Evolutionary conservation across 1,140 invertebrate species (phyloP).

Genomic region (Zophobas morio): DNA sequence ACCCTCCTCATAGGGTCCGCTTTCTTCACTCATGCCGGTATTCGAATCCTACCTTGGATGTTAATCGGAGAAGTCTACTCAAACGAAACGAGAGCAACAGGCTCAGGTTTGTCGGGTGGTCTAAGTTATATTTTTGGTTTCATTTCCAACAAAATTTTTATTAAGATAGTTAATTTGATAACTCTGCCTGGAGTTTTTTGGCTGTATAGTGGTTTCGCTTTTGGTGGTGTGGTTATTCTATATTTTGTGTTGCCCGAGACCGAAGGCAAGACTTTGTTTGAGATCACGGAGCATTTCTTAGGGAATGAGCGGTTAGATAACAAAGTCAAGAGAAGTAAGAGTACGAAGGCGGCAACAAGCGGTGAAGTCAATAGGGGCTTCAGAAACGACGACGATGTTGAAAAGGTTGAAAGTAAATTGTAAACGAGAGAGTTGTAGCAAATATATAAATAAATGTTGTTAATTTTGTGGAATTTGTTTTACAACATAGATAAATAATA

Average conservation of each 20-base stretch:
- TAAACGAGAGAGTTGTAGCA: not conserved
- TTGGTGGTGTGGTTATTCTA: constrained; percentile 73
- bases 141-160: constrained; percentile 79
- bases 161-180: constrained; percentile 74
- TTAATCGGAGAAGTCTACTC: constrained; percentile 81
- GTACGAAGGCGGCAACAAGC: not conserved
- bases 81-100: constrained; percentile 75
- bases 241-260: constrained; percentile 82
- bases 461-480: not conserved
- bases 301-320: constrained; percentile 69
- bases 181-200: constrained; percentile 78
- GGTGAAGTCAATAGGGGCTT: constrained; percentile 31
- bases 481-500: not conserved
- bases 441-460: not conserved
- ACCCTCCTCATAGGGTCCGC: constrained; percentile 76
- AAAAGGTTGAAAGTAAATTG: not conserved
- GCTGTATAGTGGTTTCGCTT: constrained; percentile 74
- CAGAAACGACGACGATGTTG: not conserved
- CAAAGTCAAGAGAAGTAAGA: constrained; percentile 42
- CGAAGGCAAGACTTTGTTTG: constrained; percentile 82
- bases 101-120: constrained; percentile 77
- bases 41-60: constrained; percentile 82
- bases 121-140: constrained; percentile 82
- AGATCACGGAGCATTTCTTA: constrained; percentile 79
- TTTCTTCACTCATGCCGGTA: constrained; percentile 77